Evolutionary conservation across 2,888 invertebrate genomes (phyloP), one percentile per base, ranked within the genome.

Genomic region (Pachliopta kotzebuea): DNA sequence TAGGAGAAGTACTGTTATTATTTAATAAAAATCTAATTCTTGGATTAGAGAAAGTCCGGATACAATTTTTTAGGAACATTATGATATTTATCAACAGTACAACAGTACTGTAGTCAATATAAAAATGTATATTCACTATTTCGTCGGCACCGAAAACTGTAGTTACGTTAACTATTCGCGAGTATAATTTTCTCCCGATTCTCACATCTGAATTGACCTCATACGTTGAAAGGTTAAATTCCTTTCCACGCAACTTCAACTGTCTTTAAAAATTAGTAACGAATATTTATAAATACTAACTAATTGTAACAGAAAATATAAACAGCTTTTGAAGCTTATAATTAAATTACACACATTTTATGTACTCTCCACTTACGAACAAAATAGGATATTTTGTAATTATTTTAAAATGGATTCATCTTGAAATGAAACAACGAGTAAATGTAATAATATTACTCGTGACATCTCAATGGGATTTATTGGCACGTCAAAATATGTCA

Each of bases 1-100:
- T 84, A n/a, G 81, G 69, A 18, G 80, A 72, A 68, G 78, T 71
- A 60, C 71, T 71, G 65, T 78, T 84, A 73, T 75, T 78, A 76
- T 76, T 85, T 9, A 80, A 49, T 60, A 88, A 75, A 81, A 75
- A 78, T 60, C 78, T 74, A 45, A 76, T 69, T 73, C 76, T 76
- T 68, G 80, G 69, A 49, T 68, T 67, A n/a, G 80, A 72, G 72
- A 90, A 78, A 82, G 78, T 86, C 80, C 78, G 86, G 18, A 80
- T 53, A 31, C 85, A 72, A 72, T 77, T 82, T 81, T 81, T 82
- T 37, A 70, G 74, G 58, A 86, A 78, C 89, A 90, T 90, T 74
- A 6, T n/a, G 29, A 7, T 23, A 45, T 45, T 60, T 50, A 45
- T 23, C 31, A 29, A 31, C 1, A 45, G 4, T 49, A 37, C 7